Evolutionary conservation across 64 coral and sea anemone species (phyloP).

Genomic region (Porites australiensis): DNA sequence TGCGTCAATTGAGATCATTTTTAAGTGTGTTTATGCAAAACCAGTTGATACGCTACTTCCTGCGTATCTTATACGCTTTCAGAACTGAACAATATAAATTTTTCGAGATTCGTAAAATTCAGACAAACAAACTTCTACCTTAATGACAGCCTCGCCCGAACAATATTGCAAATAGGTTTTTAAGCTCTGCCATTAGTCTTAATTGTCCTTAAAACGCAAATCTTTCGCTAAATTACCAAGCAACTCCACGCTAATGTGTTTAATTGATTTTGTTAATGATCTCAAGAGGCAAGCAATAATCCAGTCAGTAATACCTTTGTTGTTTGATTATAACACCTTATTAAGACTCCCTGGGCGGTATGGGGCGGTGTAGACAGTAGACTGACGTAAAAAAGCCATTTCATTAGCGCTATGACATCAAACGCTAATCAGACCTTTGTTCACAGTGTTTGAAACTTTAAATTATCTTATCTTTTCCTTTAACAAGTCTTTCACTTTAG

Average conservation of each 20-base stretch:
- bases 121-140: background rate
- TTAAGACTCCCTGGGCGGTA: background rate
- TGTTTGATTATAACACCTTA: background rate
- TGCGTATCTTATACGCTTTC: background rate
- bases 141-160: background rate
- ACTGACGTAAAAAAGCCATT: conserved; percentile 9
- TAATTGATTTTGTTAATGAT: conserved; percentile 19
- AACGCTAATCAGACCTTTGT: background rate
- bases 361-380: background rate
- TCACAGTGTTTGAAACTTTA: background rate
- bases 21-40: conserved; percentile 6
- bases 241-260: background rate
- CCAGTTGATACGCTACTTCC: background rate
- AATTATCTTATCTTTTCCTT: background rate
- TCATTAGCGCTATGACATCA: background rate
- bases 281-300: background rate
- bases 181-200: background rate
- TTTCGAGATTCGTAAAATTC: background rate
- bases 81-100: too few species aligned
- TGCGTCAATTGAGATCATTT: background rate
- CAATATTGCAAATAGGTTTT: background rate
- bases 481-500: too few species aligned
- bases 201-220: too few species aligned
- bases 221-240: too few species aligned
- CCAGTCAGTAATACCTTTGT: conserved; percentile 17